phyloP scores from a whole-genome alignment of 2,797 vertebrate genomes.

The Rhinogobio ventralis region DNA sequence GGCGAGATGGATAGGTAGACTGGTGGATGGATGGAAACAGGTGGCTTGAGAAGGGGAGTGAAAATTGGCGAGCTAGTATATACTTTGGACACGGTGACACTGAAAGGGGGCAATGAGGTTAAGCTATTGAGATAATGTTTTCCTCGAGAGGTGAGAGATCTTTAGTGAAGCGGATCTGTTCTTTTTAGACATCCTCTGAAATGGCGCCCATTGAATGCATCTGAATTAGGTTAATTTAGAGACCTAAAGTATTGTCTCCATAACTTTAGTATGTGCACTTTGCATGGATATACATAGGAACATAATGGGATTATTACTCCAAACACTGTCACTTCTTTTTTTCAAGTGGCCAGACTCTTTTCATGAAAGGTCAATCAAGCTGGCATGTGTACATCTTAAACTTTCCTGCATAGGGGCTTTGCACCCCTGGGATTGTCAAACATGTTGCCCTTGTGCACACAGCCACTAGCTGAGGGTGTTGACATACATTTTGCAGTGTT shows the following conservation, averaged over 20 bases:
- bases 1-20: constrained; percentile 57
- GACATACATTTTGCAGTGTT: constrained; percentile 49
- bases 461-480: constrained; percentile 23
- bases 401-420: neutral
- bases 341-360: neutral
- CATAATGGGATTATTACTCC: neutral
- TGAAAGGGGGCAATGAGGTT: constrained; percentile 18
- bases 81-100: constrained; percentile 29
- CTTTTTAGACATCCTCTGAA: neutral
- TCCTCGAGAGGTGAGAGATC: constrained; percentile 20
- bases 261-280: neutral
- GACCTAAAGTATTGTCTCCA: neutral
- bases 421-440: constrained; percentile 1
- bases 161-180: neutral
- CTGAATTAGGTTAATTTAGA: neutral
- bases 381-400: neutral
- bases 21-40: constrained; percentile 65
- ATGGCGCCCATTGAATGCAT: neutral
- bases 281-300: neutral
- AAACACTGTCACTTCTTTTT: neutral
- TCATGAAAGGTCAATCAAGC: neutral
- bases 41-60: constrained; percentile 51
- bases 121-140: constrained; percentile 24
- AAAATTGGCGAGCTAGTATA: constrained; percentile 14
- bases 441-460: neutral